A percentile compares a stretch with the other conserved stretches of the same genome.
These are phyloP conservation scores for Ornithoptera alexandrae DNA, from an alignment of 2,888 invertebrate species.

Conservation along the genomic window DNA sequence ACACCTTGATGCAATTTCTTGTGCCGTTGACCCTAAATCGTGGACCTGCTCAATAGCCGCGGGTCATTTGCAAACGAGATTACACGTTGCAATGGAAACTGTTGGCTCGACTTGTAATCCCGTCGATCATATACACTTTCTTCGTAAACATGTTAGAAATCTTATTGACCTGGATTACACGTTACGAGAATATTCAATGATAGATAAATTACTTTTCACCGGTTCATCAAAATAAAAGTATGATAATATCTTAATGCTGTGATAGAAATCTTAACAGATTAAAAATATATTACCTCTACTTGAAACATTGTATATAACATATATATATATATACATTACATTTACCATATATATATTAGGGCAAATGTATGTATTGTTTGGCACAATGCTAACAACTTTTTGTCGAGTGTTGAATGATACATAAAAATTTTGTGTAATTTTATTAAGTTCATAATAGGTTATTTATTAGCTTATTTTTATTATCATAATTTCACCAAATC, in stretches of 20 bases:
- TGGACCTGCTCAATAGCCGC: constrained; percentile 54
- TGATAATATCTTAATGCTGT: not conserved
- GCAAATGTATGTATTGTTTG: too few relatives aligned
- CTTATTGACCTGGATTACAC: constrained; percentile 24
- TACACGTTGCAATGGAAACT: constrained; percentile 46
- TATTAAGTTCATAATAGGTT: too few relatives aligned
- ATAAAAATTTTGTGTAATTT: too few relatives aligned
- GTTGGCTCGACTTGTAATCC: constrained; percentile 42
- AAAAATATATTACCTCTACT: too few relatives aligned
- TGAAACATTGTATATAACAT: too few relatives aligned
- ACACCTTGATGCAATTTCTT: constrained; percentile 52
- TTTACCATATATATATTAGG: too few relatives aligned
- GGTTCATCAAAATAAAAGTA: not conserved
- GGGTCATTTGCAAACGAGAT: constrained; percentile 59
- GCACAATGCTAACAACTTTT: too few relatives aligned
- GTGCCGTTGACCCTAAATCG: constrained; percentile 63
- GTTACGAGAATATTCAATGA: not conserved
- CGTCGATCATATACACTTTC: constrained; percentile 43
- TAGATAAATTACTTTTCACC: constrained; percentile 1
- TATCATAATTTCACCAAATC: too few relatives aligned
- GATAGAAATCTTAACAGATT: too few relatives aligned
- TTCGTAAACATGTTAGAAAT: constrained; percentile 34
- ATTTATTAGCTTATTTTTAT: too few relatives aligned
- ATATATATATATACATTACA: too few relatives aligned
- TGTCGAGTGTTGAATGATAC: too few relatives aligned